phyloP scores from a whole-genome alignment of 1,140 invertebrate species.

The Drosophila nikananu region DNA sequence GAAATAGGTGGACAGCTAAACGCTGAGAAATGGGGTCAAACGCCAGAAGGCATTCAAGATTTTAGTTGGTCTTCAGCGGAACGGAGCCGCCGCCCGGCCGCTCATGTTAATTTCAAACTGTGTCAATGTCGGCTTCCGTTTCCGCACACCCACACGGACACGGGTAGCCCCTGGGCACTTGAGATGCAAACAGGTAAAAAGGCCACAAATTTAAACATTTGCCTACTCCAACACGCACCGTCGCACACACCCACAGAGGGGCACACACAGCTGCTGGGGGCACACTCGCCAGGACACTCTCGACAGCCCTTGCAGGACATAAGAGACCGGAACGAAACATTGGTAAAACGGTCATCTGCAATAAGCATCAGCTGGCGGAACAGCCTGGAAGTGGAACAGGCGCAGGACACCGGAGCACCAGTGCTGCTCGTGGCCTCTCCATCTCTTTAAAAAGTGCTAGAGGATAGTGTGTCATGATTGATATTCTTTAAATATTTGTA shows the following conservation, averaged over 20 bases:
- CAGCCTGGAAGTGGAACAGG: slow-evolving; percentile 50
- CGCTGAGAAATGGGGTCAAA: slow-evolving; percentile 65
- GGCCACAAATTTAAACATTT: slow-evolving; percentile 80
- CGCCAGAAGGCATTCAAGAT: slow-evolving; percentile 67
- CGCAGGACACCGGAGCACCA: slow-evolving; percentile 8
- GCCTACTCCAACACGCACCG: slow-evolving; percentile 80
- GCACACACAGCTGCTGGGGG: slow-evolving; percentile 11
- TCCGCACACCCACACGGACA: slow-evolving; percentile 34
- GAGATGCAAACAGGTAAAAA: slow-evolving; percentile 82
- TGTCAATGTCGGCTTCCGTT: slow-evolving; percentile 82
- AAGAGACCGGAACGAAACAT: slow-evolving; percentile 60
- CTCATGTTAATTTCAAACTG: slow-evolving; percentile 77
- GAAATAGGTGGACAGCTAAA: slow-evolving; percentile 80
- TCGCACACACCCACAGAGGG: slow-evolving; percentile 24
- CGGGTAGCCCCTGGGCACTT: slow-evolving; percentile 64
- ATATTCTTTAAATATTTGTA: too few species aligned
- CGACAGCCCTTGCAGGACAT: slow-evolving; percentile 13
- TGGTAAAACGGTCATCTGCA: slow-evolving; percentile 84
- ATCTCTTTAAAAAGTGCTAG: background rate
- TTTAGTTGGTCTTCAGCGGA: slow-evolving; percentile 47
- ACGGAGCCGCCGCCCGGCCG: slow-evolving; percentile 20
- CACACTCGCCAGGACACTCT: slow-evolving; percentile 12
- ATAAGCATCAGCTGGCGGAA: slow-evolving; percentile 59
- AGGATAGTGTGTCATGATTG: background rate
- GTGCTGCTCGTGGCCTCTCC: background rate